Conservation (phyloP, 2,888 invertebrate species). For the Polymixis lichenea region DNA sequence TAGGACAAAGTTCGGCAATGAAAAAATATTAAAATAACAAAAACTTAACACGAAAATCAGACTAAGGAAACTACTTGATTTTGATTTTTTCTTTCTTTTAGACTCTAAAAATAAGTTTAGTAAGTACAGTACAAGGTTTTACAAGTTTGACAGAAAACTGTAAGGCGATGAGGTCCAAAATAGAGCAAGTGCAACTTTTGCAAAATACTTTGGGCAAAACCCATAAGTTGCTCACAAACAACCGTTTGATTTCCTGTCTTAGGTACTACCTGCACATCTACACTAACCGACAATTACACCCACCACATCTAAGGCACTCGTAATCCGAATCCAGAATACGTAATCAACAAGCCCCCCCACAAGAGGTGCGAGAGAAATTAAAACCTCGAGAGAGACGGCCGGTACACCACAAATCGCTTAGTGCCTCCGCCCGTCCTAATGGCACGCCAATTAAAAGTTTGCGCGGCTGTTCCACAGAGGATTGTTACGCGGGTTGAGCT, state of each 20-base stretch:
- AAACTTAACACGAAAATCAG: too few relatives aligned
- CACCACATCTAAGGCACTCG: slow-evolving; percentile 52
- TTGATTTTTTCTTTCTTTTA: too few relatives aligned
- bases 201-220: neutral
- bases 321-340: slow-evolving; percentile 73
- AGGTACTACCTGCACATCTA: slow-evolving; percentile 16
- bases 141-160: neutral
- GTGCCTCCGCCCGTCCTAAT: slow-evolving; percentile 89
- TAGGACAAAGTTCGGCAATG: too few relatives aligned
- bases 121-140: too few relatives aligned
- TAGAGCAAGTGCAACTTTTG: neutral
- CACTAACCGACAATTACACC: slow-evolving; percentile 35
- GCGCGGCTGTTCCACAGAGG: slow-evolving; percentile 82
- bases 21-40: too few relatives aligned
- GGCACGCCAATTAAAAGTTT: slow-evolving; percentile 91
- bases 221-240: neutral
- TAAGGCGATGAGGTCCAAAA: neutral
- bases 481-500: slow-evolving; percentile 85
- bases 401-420: slow-evolving; percentile 91
- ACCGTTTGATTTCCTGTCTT: neutral
- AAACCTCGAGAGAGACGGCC: slow-evolving; percentile 86
- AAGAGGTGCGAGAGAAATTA: slow-evolving; percentile 86
- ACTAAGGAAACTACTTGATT: too few relatives aligned
- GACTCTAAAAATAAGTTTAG: neutral
- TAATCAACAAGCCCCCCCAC: slow-evolving; percentile 77